Conservation (phyloP, 2,888 invertebrate species). For the Sphaeridia pumilis region DNA sequence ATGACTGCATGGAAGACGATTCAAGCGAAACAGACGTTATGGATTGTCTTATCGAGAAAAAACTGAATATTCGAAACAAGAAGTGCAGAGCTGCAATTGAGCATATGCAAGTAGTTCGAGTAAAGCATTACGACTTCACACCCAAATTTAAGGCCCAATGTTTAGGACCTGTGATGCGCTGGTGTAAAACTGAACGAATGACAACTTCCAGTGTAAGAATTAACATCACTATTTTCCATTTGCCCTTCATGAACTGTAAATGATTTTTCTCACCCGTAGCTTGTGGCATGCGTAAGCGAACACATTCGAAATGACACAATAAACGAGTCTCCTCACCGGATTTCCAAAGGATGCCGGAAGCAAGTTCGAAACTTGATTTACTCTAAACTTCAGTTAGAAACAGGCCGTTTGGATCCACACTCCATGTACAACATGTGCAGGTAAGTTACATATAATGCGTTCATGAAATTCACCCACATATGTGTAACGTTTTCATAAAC, state of each 20-base stretch:
- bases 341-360: conserved; percentile 78
- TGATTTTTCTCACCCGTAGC: conserved; percentile 43
- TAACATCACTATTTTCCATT: conserved; percentile 9
- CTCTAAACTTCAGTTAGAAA: conserved; percentile 67
- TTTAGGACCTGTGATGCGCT: conserved; percentile 57
- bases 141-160: conserved; percentile 92
- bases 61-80: conserved; percentile 61
- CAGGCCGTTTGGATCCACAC: conserved; percentile 65
- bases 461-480: conserved; percentile 44
- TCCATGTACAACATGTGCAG: conserved; percentile 38
- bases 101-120: conserved; percentile 87
- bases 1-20: conserved; percentile 31
- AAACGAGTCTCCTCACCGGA: conserved; percentile 58
- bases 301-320: conserved; percentile 82
- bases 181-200: conserved; percentile 42
- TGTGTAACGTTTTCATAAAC: too few relatives aligned
- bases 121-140: conserved; percentile 87
- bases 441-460: too few relatives aligned
- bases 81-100: conserved; percentile 90
- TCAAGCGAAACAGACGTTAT: conserved; percentile 67
- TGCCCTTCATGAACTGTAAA: too few relatives aligned
- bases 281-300: conserved; percentile 77
- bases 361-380: conserved; percentile 83
- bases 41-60: conserved; percentile 85
- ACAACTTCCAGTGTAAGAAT: conserved; percentile 39